Conservation (phyloP, 1,140 invertebrate genomes). For the Drosophila mauritiana region DNA sequence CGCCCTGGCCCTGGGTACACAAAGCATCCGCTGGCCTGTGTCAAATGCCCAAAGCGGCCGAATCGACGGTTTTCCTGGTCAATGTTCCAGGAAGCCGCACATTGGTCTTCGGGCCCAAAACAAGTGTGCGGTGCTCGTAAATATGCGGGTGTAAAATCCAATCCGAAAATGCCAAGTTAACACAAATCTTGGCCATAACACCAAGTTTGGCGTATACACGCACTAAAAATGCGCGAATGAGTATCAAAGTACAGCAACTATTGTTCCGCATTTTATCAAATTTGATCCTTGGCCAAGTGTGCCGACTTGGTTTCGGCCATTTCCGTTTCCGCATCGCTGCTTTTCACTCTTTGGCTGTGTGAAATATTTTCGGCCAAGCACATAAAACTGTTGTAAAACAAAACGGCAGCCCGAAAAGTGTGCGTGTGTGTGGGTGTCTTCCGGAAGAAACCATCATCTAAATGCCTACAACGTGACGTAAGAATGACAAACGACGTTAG, state of each 20-base stretch:
- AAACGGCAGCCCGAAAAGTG: constrained; percentile 14
- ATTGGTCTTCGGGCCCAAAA: constrained; percentile 13
- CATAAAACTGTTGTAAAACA: constrained; percentile 73
- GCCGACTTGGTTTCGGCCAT: constrained; percentile 12
- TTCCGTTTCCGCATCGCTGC: constrained; percentile 61
- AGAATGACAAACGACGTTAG: background rate
- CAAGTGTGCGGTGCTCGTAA: background rate
- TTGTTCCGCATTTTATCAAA: background rate
- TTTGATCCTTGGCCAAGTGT: constrained; percentile 7
- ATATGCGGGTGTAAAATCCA: background rate
- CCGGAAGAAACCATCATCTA: constrained; percentile 18
- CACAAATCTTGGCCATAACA: constrained; percentile 10
- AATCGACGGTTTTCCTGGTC: constrained; percentile 43
- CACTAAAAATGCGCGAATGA: background rate
- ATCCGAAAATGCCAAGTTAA: constrained; percentile 22
- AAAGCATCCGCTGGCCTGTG: constrained; percentile 62
- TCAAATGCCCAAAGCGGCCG: constrained; percentile 52
- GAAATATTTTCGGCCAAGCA: constrained; percentile 47
- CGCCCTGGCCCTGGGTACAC: constrained; percentile 19
- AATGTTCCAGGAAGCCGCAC: constrained; percentile 28
- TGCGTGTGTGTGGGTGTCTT: background rate
- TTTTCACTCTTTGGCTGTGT: constrained; percentile 35
- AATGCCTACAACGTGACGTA: constrained; percentile 27
- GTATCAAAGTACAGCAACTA: background rate
- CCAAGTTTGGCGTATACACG: background rate